Evolutionary conservation across 2,888 invertebrate genomes (phyloP).

Genomic region (Polymixis lichenea): DNA sequence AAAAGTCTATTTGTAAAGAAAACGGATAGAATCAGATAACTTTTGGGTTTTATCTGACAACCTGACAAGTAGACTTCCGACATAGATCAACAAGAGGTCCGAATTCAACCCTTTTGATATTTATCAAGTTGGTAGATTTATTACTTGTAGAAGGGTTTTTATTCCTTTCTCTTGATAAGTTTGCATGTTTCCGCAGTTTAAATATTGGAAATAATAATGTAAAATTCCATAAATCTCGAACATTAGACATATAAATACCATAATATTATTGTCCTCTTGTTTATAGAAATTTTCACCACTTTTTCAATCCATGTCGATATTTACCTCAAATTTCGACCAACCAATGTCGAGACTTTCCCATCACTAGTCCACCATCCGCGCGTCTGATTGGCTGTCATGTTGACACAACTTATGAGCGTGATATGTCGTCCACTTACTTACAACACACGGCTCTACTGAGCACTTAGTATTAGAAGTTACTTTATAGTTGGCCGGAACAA

Average conservation of each 20-base stretch:
- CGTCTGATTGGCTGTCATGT: constrained; percentile 67
- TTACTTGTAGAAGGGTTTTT: constrained; percentile 3
- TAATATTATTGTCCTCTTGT: not conserved
- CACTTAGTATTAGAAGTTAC: constrained; percentile 42
- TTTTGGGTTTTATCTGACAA: constrained; percentile 15
- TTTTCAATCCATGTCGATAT: not conserved
- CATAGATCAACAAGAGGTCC: constrained; percentile 2
- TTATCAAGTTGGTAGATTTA: constrained; percentile 34
- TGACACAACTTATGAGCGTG: constrained; percentile 65
- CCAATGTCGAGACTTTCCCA: constrained; percentile 13
- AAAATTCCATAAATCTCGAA: not conserved
- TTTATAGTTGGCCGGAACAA: constrained; percentile 14
- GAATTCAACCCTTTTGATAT: constrained; percentile 35
- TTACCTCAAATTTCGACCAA: not conserved
- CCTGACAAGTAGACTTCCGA: constrained; percentile 29
- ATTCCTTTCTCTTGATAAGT: not conserved
- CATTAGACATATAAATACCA: too few relatives aligned
- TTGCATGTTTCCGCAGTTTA: not conserved
- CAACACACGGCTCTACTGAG: constrained; percentile 29
- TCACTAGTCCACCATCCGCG: constrained; percentile 43
- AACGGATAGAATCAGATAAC: constrained; percentile 4
- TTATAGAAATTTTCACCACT: not conserved
- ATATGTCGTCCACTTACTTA: constrained; percentile 58
- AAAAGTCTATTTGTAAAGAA: not conserved
- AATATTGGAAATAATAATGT: not conserved